phyloP scores from a whole-genome alignment of 2,888 invertebrate genomes.

The Zonitis immaculata region DNA sequence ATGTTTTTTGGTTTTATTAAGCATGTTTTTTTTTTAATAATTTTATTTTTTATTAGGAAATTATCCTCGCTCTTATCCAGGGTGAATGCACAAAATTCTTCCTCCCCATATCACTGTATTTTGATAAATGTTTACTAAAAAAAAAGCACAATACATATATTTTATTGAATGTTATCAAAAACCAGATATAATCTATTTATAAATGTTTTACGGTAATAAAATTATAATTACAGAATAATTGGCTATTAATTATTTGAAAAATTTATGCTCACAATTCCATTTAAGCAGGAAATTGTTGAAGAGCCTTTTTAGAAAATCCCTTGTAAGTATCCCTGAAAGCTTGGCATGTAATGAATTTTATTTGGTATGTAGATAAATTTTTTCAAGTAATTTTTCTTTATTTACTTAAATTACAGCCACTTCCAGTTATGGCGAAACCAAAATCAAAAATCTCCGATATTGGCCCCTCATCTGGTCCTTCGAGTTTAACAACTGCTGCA shows the following conservation, averaged over 20 bases:
- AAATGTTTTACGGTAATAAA: conserved; percentile 29
- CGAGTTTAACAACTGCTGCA: conserved; percentile 53
- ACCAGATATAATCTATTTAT: conserved; percentile 24
- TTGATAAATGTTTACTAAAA: conserved; percentile 36
- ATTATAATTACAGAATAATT: conserved; percentile 5
- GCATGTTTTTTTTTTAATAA: background rate
- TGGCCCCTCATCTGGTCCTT: conserved; percentile 53
- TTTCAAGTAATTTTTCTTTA: background rate
- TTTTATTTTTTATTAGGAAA: background rate
- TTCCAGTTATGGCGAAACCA: conserved; percentile 60
- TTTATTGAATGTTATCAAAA: conserved; percentile 18
- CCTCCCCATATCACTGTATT: conserved; percentile 31
- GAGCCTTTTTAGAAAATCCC: background rate
- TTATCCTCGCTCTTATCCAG: conserved; percentile 24
- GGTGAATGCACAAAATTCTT: conserved; percentile 30
- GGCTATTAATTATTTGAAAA: background rate
- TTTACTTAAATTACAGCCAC: conserved; percentile 8
- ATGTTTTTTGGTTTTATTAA: too few species aligned
- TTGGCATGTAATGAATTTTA: background rate
- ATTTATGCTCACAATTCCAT: background rate
- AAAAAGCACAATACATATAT: conserved; percentile 38
- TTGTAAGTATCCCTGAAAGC: background rate
- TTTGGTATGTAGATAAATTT: background rate
- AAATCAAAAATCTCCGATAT: conserved; percentile 75
- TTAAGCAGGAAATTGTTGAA: background rate